Percentiles rank a stretch among this genome's conserved stretches.
Evolutionary conservation across 2,113 vertebrate genomes (phyloP).

Genomic region (Marmota flaviventris): DNA sequence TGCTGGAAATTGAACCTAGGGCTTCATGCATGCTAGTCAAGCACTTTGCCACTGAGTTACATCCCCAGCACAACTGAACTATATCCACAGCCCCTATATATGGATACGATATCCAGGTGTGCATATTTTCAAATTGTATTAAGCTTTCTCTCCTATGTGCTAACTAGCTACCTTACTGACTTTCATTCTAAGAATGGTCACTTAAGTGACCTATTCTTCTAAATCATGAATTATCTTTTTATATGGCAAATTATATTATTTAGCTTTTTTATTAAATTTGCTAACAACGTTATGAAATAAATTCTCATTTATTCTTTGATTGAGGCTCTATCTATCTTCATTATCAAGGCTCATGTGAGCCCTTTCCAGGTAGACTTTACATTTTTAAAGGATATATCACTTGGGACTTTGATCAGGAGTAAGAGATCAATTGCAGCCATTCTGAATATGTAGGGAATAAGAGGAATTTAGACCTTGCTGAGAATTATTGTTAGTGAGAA

Average conservation of each 20-base stretch:
- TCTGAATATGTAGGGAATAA: background rate
- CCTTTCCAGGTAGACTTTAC: background rate
- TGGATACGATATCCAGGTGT: background rate
- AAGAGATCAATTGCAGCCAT: background rate
- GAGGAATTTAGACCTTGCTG: background rate
- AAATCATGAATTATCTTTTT: background rate
- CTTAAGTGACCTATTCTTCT: constrained; percentile 13
- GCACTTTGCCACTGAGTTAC: too few species aligned
- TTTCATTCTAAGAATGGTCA: background rate
- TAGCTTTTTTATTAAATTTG: background rate
- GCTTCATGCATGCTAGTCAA: too few species aligned
- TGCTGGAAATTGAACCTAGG: too few species aligned
- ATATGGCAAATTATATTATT: background rate
- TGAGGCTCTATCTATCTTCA: background rate
- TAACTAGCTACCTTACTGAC: background rate
- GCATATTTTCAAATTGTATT: background rate
- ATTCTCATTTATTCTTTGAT: background rate
- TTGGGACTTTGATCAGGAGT: background rate
- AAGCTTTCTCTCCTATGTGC: background rate
- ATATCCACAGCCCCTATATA: background rate
- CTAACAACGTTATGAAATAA: background rate
- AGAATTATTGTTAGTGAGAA: background rate
- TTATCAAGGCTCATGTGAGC: background rate
- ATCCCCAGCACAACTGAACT: too few species aligned
- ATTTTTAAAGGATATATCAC: background rate